Base-by-base conservation (phyloP, 2,888 invertebrate species). In the Leistus spinibarbis region DNA sequence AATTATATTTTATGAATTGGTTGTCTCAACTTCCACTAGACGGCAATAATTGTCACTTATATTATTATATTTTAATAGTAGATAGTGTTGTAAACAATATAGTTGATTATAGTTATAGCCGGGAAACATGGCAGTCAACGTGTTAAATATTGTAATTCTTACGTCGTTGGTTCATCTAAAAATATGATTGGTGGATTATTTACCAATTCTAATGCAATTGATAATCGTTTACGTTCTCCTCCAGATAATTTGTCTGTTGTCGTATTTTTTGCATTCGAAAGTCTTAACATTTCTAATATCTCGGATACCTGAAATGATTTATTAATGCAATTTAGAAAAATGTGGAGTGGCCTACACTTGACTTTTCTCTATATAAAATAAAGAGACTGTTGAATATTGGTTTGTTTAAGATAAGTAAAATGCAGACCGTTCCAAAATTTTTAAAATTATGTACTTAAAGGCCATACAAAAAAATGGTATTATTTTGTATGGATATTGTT, bases 161-260 rank as follows among this genome's bases (percentile, higher is more conserved):
- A 98, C 97, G 97, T 97, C 2, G 98, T 98, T 0, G 98, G 98
- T 83, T 98, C 98, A 84, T 98, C 98, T 76, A 98, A 89, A 84
- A 98, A 98, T 84, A 98, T 91, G 5, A 98, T 92, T 0, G 98
- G 97, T 1, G 98, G 98, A 85, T 98, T 98, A 85, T 97, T 97
- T 69, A 96, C 91, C 23, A 98, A 88, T 84, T 98, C 98, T 77
- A 97, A 85, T 0, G 97, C 98, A 62, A 98, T 96, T 0, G 96
- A 95, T n/a, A 98, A 88, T 23, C 98, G 88, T 84, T 98, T 98
- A 77, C 91, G 90, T 86, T 98, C 97, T 0, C 98, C 98, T 0
- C 98, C 98, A 0, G 97, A 97, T 22, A 98, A 87, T 69, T 87
- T 88, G 77, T 90, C 89, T 0, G 94, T 91, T 56, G 90, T 84